Base-by-base conservation (phyloP, 2,113 vertebrate genomes). In the Sorex araneus region DNA sequence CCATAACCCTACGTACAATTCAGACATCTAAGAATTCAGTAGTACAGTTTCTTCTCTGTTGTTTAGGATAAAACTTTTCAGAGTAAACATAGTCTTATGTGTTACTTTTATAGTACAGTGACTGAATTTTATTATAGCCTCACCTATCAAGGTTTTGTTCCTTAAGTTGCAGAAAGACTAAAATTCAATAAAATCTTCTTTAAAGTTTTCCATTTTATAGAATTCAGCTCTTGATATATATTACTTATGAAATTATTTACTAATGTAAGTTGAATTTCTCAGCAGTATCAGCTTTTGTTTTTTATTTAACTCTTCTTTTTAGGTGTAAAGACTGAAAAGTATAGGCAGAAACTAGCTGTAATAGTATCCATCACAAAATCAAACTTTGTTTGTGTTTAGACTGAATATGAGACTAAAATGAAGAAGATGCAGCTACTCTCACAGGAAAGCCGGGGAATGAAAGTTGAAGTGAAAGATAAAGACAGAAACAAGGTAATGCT, bases 401-500 rank as follows among this genome's bases (percentile, higher is more conserved):
- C 89, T 81, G 86, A 98, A 54, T 98, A 97, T 89, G 95, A 98
- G 93, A 97, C 96, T 97, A 98, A 97, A 91, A 97, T 98, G 90
- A 97, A 96, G 95, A 98, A 91, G 21, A 90, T 94, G 74, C 93
- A 96, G 75, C 95, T 97, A 27, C 94, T 93, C 78, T 96, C 85
- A 80, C 98, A 95, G 97, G 97, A 96, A 76, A 73, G 69, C 91
- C 63, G n/a, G 40, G 89, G 80, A 90, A 54, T 80, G 45, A 95
- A 86, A 96, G 57, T 32, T 70, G 69, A 94, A 78, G 21, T 85
- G 40, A 94, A 96, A 92, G 88, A 87, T 89, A 93, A 93, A 90
- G 63, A 30, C 74, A 15, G 28, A 0, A 0, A 94, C 95, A 98
- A 98, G 98, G 99, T 99, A 98, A 43, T 60, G 66, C 36, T 57